These are phyloP conservation scores for Amphiprion ocellaris DNA, from an alignment of 2,113 vertebrate genomes.

Conservation along the genomic window DNA sequence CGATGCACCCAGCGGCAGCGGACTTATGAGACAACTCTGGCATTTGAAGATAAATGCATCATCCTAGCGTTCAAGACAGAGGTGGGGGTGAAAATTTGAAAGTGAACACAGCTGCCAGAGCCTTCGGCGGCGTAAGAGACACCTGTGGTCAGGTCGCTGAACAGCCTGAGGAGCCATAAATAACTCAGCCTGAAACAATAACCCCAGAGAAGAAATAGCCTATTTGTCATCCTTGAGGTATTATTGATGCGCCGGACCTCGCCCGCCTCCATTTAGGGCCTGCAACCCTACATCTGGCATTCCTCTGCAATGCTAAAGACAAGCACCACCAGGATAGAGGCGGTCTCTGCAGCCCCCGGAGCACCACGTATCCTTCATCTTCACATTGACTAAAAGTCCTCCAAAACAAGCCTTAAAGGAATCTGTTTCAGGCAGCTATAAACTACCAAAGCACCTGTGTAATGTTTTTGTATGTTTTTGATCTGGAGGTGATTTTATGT, in stretches of 20 bases:
- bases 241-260: conserved; percentile 38
- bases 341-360: background rate
- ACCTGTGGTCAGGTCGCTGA: conserved; percentile 42
- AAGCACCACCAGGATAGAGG: background rate
- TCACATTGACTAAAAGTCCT: conserved; percentile 3
- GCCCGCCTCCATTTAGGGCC: background rate
- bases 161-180: conserved; percentile 38
- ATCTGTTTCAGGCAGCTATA: background rate
- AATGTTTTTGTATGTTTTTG: too few species aligned
- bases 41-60: conserved; percentile 59
- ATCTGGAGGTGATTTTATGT: too few species aligned
- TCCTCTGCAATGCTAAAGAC: conserved; percentile 1
- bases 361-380: background rate
- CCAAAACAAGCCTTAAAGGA: background rate
- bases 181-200: conserved; percentile 68
- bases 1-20: conserved; percentile 47
- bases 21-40: conserved; percentile 54
- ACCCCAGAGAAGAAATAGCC: conserved; percentile 45
- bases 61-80: conserved; percentile 18
- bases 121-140: conserved; percentile 27
- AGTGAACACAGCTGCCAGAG: conserved; percentile 21
- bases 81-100: conserved; percentile 3
- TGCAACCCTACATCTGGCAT: conserved; percentile 5
- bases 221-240: conserved; percentile 52
- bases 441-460: too few species aligned